A percentile compares a stretch with the other conserved stretches of the same genome.
phyloP scores from a whole-genome alignment of 1,140 invertebrate species.

The Aleiodes sp. region DNA sequence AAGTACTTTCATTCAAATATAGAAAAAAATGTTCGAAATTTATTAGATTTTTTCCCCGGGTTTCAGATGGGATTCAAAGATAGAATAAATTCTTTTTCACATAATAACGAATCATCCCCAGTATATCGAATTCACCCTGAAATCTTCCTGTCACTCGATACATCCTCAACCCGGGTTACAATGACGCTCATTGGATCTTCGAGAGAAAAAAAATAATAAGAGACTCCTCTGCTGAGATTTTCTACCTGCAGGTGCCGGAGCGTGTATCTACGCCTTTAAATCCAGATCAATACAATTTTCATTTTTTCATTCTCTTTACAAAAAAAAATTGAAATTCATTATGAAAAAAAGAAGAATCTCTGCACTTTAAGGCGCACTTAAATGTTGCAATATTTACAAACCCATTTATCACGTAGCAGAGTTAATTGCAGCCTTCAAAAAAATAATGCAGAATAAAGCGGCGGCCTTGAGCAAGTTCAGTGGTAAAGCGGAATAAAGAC shows the following conservation, averaged over 20 bases:
- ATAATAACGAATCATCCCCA: slow-evolving; percentile 52
- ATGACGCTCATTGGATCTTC: background rate
- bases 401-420: too few species aligned
- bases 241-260: slow-evolving; percentile 14
- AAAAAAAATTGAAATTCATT: background rate
- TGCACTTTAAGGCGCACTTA: too few species aligned
- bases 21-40: background rate
- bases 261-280: background rate
- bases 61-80: background rate
- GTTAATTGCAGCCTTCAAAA: background rate
- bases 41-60: background rate
- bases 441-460: background rate
- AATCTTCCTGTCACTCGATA: slow-evolving; percentile 55
- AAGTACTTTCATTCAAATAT: background rate
- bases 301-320: background rate
- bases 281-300: background rate
- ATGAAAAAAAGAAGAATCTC: background rate
- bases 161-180: slow-evolving; percentile 36
- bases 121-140: slow-evolving; percentile 45
- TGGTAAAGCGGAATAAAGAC: background rate
- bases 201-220: slow-evolving; percentile 7
- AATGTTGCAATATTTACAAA: too few species aligned
- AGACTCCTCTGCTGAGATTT: background rate
- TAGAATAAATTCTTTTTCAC: slow-evolving; percentile 35
- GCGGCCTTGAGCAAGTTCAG: background rate